Evolutionary conservation across 1,140 invertebrate genomes (phyloP).

Genomic region (Cepaea nemoralis): DNA sequence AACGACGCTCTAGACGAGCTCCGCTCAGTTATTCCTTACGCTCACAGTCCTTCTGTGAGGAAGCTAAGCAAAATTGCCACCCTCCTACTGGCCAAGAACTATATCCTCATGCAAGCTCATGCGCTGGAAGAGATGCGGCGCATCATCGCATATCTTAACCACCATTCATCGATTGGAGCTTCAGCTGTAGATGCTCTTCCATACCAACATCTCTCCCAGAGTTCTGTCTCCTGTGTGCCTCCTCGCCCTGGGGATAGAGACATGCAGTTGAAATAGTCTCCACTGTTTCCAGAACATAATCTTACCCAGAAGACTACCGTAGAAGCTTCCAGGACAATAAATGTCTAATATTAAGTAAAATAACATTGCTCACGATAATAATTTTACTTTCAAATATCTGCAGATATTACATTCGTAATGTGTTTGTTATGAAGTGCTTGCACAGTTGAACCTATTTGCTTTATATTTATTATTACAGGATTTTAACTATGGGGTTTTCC

Average conservation of each 20-base stretch:
- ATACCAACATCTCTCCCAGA: slow-evolving; percentile 12
- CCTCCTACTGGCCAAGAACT: slow-evolving; percentile 96
- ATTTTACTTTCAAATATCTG: no score
- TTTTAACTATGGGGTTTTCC: no score
- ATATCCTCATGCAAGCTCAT: slow-evolving; percentile 94
- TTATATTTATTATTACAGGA: no score
- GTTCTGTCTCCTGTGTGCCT: background rate
- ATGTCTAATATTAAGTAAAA: no score
- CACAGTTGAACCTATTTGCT: no score
- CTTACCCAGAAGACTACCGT: no score
- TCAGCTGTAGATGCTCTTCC: slow-evolving; percentile 33
- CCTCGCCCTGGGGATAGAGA: slow-evolving; percentile 16
- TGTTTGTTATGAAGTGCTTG: no score
- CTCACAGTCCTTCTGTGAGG: slow-evolving; percentile 95
- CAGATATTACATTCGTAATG: no score
- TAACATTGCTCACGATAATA: no score
- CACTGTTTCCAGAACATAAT: background rate
- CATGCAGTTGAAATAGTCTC: background rate
- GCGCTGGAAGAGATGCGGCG: slow-evolving; percentile 71
- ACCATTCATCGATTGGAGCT: slow-evolving; percentile 45
- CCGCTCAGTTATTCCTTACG: slow-evolving; percentile 74
- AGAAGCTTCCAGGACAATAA: no score
- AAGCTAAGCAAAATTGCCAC: slow-evolving; percentile 99
- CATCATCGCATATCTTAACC: slow-evolving; percentile 64
- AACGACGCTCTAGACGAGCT: slow-evolving; percentile 72